Conservation (phyloP, 1,140 invertebrate species). For the Leptopilina clavipes region DNA sequence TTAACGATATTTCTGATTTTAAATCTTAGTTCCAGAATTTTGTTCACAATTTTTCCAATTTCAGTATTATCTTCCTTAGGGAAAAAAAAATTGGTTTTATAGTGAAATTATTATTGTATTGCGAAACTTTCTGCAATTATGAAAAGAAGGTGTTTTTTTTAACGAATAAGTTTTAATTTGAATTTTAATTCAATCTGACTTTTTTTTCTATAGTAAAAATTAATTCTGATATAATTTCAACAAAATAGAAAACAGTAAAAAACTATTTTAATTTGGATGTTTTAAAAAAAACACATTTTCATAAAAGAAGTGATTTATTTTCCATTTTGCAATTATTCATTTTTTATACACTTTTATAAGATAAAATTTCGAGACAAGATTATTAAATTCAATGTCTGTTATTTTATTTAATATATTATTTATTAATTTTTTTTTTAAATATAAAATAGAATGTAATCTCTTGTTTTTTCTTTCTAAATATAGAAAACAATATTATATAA, state of each 20-base stretch:
- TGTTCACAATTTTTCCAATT: too few species aligned
- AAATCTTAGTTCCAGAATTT: too few species aligned
- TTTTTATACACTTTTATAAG: slow-evolving; percentile 16
- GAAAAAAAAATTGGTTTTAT: too few species aligned
- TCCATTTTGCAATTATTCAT: slow-evolving; percentile 3
- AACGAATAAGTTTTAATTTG: too few species aligned
- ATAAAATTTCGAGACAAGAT: slow-evolving; percentile 3
- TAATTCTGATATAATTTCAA: too few species aligned
- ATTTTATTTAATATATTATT: too few species aligned
- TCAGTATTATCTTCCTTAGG: too few species aligned
- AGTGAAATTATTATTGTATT: too few species aligned
- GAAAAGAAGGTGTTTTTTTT: too few species aligned
- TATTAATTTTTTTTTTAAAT: not conserved
- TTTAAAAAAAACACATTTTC: not conserved
- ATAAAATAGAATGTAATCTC: not conserved
- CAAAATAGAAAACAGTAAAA: not conserved
- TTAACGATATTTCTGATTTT: not conserved
- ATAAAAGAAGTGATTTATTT: slow-evolving; percentile 28
- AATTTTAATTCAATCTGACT: too few species aligned
- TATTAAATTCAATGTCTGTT: not conserved
- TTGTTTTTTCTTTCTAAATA: not conserved
- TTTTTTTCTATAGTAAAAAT: too few species aligned
- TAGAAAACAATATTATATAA: not conserved
- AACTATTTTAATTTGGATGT: not conserved
- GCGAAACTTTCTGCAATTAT: too few species aligned